Percentiles rank a stretch among this genome's conserved stretches.
Evolutionary conservation across 30 jellyfish, hydroid and myxozoan species (phyloP).

Genomic region (Clytia hemisphaerica): DNA sequence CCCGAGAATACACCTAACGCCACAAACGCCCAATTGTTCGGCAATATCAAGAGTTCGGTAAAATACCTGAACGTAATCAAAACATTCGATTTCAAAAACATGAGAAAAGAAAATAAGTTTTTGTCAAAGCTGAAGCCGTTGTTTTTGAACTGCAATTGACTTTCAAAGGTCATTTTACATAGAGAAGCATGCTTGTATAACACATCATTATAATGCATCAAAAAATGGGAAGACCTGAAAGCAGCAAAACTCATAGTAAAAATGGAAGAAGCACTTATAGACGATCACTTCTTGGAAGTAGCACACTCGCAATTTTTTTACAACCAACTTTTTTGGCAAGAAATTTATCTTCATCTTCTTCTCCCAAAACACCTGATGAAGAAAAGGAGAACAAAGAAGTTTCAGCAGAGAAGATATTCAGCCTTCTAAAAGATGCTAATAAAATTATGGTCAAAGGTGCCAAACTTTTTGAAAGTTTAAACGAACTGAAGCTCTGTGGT

Average conservation of each 20-base stretch:
- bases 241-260: not conserved
- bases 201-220: not conserved
- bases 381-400: not conserved
- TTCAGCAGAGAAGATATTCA: constrained; percentile 35
- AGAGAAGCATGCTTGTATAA: no score
- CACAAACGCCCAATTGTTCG: no score
- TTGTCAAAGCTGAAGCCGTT: no score
- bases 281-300: constrained; percentile 14
- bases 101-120: no score
- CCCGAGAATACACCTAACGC: no score
- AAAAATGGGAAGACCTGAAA: constrained; percentile 22
- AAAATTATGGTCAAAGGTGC: constrained; percentile 42
- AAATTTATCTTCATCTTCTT: no score
- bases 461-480: constrained; percentile 47
- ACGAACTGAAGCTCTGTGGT: constrained; percentile 57
- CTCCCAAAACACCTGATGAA: no score
- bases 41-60: no score
- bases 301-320: constrained; percentile 4
- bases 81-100: no score
- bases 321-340: constrained; percentile 14
- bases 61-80: no score
- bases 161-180: no score
- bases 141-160: no score
- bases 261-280: constrained; percentile 11
- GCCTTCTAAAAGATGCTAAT: constrained; percentile 42